These are phyloP conservation scores for Diplosoma virens DNA, from an alignment of 23 tunicate species.

Conservation along the genomic window DNA sequence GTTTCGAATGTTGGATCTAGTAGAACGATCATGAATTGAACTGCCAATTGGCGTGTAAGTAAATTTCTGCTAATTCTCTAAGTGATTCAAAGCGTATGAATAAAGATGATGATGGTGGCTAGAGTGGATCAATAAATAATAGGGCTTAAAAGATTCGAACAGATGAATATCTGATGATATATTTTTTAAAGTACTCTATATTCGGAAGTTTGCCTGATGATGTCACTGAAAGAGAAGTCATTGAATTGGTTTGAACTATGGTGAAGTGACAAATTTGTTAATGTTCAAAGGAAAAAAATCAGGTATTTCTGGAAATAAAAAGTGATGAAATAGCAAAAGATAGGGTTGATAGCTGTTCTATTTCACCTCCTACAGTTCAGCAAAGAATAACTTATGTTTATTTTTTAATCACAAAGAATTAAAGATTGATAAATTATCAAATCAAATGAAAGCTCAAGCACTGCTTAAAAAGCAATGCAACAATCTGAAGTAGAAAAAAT, in stretches of 20 bases:
- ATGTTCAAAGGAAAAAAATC: constrained; percentile 97
- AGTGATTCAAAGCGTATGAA: constrained; percentile 69
- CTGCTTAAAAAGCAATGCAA: constrained; percentile 77
- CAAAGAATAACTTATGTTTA: constrained; percentile 83
- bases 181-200: constrained; percentile 81
- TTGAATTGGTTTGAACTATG: constrained; percentile 81
- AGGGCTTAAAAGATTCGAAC: constrained; percentile 72
- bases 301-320: constrained; percentile 94
- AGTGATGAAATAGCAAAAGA: constrained; percentile 70
- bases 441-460: constrained; percentile 83
- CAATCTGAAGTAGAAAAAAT: constrained; percentile 81
- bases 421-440: constrained; percentile 88
- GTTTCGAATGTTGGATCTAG: too few species aligned
- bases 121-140: constrained; percentile 62
- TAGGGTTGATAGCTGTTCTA: constrained; percentile 70
- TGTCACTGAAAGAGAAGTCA: constrained; percentile 83
- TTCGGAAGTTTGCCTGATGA: constrained; percentile 85
- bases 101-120: constrained; percentile 37
- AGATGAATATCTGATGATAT: constrained; percentile 26
- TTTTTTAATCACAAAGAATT: constrained; percentile 90
- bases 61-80: too few species aligned
- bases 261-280: constrained; percentile 74
- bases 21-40: too few species aligned
- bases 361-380: constrained; percentile 67
- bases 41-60: too few species aligned